phyloP scores from a whole-genome alignment of 2,113 vertebrate species.

The Microcebus murinus region DNA sequence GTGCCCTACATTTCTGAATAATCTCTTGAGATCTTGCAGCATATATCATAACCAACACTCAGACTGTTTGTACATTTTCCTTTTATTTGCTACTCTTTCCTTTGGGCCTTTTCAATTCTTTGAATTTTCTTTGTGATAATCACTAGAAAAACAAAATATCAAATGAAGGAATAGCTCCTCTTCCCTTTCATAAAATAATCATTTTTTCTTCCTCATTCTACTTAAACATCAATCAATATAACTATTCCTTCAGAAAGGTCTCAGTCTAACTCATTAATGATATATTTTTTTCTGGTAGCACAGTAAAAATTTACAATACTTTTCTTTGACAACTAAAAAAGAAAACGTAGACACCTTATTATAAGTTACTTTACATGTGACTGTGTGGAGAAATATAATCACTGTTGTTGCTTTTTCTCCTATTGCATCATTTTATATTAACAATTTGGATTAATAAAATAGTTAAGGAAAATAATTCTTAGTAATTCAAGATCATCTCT shows the following conservation, averaged over 20 bases:
- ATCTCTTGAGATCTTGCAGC: background rate
- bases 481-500: background rate
- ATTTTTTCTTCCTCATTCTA: conserved; percentile 68
- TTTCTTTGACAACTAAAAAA: conserved; percentile 70
- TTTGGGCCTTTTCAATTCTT: background rate
- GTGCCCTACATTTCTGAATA: background rate
- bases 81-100: background rate
- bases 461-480: background rate
- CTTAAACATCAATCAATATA: conserved; percentile 70
- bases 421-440: background rate
- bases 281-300: conserved; percentile 75
- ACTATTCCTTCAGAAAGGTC: conserved; percentile 57
- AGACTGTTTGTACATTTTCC: background rate
- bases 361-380: background rate
- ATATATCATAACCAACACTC: background rate
- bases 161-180: conserved; percentile 71
- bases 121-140: conserved; percentile 60
- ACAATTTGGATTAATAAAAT: conserved; percentile 16
- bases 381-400: background rate
- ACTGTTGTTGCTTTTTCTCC: background rate
- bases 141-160: conserved; percentile 62
- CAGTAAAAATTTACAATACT: conserved; percentile 53
- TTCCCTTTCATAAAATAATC: conserved; percentile 58
- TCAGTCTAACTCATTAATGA: conserved; percentile 62
- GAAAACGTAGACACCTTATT: conserved; percentile 34